These are phyloP conservation scores for Anastatus disparis DNA, from an alignment of 1,140 invertebrate species.

Conservation along the genomic window DNA sequence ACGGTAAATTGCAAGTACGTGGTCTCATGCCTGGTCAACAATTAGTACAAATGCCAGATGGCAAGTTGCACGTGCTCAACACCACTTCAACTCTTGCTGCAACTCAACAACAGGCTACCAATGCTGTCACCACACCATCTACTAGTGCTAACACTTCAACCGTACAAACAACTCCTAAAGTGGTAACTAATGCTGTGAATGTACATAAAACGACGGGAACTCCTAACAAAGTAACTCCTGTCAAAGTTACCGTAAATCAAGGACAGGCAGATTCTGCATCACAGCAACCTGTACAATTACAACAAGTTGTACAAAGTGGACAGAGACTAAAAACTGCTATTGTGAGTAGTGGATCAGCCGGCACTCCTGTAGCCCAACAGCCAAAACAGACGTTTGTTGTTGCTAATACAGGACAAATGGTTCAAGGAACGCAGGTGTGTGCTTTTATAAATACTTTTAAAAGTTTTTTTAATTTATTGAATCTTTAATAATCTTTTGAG, in stretches of 20 bases:
- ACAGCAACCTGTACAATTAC: constrained; percentile 52
- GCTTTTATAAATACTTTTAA: no score
- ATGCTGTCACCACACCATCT: constrained; percentile 45
- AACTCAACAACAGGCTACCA: constrained; percentile 41
- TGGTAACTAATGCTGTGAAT: constrained; percentile 40
- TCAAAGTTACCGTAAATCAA: constrained; percentile 47
- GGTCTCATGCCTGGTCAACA: constrained; percentile 94
- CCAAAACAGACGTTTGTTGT: constrained; percentile 59
- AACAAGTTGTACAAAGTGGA: constrained; percentile 48
- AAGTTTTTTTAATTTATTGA: no score
- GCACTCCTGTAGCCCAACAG: constrained; percentile 44
- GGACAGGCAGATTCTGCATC: constrained; percentile 38
- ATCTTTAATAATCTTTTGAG: no score
- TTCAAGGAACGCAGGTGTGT: constrained; percentile 58
- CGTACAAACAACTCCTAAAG: constrained; percentile 44
- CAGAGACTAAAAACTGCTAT: constrained; percentile 51
- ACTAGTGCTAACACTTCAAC: constrained; percentile 34
- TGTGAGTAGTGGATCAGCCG: constrained; percentile 25
- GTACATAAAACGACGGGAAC: constrained; percentile 43
- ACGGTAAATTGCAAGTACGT: constrained; percentile 91
- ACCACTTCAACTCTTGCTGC: constrained; percentile 63
- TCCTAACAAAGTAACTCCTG: constrained; percentile 49
- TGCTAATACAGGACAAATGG: constrained; percentile 59
- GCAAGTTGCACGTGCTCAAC: constrained; percentile 88
- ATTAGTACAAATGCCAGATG: constrained; percentile 91